Conservation (phyloP, 1,140 invertebrate species). For the Ips typographus region DNA sequence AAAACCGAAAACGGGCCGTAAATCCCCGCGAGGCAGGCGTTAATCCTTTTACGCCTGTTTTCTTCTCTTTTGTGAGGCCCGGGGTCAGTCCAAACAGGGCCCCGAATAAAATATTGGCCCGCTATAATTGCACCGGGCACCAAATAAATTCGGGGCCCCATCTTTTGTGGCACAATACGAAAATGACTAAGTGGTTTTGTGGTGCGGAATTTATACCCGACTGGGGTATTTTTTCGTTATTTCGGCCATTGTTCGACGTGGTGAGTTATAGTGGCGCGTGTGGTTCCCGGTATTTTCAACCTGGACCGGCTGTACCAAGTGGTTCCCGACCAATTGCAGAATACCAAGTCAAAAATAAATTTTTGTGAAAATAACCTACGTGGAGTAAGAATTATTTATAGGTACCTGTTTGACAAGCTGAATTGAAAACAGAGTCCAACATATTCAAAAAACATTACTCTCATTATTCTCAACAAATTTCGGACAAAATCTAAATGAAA, state of each 20-base stretch:
- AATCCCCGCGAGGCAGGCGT: constrained; percentile 18
- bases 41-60: constrained; percentile 20
- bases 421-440: too few relatives aligned
- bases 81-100: constrained; percentile 19
- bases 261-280: constrained; percentile 20
- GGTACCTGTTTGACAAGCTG: too few relatives aligned
- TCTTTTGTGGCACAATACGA: constrained; percentile 23
- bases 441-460: too few relatives aligned
- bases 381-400: too few relatives aligned
- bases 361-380: too few relatives aligned
- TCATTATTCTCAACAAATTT: too few relatives aligned
- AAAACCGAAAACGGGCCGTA: constrained; percentile 17
- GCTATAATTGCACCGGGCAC: constrained; percentile 16
- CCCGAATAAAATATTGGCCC: constrained; percentile 22
- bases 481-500: too few relatives aligned
- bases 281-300: neutral
- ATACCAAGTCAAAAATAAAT: too few relatives aligned
- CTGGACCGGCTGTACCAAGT: too few relatives aligned
- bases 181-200: constrained; percentile 25
- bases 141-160: constrained; percentile 16
- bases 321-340: too few relatives aligned
- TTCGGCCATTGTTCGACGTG: constrained; percentile 13
- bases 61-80: constrained; percentile 16
- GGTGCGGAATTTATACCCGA: constrained; percentile 15
- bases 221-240: constrained; percentile 17